Evolutionary conservation across 1,140 invertebrate genomes (phyloP).

Genomic region (Panagrolaimus sp.): DNA sequence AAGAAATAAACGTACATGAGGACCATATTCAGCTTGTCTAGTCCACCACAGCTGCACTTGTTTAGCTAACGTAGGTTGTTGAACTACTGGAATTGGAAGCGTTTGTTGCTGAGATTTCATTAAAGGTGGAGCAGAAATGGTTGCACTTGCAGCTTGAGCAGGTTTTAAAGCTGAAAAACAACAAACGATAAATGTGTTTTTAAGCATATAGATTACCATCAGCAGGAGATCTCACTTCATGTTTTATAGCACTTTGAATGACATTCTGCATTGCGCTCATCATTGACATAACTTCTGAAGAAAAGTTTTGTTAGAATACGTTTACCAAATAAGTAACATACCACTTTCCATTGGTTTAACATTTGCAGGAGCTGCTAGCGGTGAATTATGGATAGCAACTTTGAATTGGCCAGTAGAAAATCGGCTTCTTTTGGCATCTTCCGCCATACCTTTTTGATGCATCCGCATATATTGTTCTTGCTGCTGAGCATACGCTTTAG

Average conservation of each 20-base stretch:
- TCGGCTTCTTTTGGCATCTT: conserved; percentile 25
- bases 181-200: too few relatives aligned
- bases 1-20: neutral
- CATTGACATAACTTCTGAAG: neutral
- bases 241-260: neutral
- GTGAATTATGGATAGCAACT: neutral
- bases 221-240: neutral
- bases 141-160: neutral
- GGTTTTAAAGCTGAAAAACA: neutral
- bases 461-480: conserved; percentile 40
- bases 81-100: neutral
- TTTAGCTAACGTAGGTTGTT: neutral
- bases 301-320: too few relatives aligned
- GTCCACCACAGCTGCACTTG: conserved; percentile 13
- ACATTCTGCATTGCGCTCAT: conserved; percentile 6
- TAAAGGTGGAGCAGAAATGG: neutral
- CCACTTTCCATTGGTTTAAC: too few relatives aligned
- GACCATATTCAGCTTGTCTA: conserved; percentile 1
- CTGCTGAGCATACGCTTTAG: conserved; percentile 37
- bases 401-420: neutral
- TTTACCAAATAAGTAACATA: too few relatives aligned
- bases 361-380: too few relatives aligned
- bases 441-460: conserved; percentile 35
- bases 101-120: conserved; percentile 2
- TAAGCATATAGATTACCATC: neutral